Evolutionary conservation across 1,140 invertebrate species (phyloP), one percentile per base, ranked within the genome.

Genomic region (Drosophila pandora): DNA sequence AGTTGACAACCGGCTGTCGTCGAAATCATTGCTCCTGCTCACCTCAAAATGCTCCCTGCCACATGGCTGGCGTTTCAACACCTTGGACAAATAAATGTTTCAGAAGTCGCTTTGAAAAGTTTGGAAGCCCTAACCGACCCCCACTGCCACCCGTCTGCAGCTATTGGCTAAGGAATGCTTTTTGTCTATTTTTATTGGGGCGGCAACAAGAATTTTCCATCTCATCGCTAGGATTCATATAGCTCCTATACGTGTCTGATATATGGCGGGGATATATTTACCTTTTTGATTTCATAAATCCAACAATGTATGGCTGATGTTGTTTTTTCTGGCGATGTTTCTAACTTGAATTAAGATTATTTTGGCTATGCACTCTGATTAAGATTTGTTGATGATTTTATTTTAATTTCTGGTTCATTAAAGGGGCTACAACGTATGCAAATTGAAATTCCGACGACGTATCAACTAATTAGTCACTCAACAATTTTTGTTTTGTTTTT

Each of bases 201-300:
- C 67, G 64, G 60, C 53, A 72, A 63, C 63, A 68, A 61, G 50
- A 64, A 67, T 54, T 75, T 39, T 39, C 32, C 39, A 61, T 65
- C 41, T 43, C 13, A 7, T n/a, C n/a, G 39, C 39, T 13, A 43
- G 41, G 13, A 17, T 50, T 57, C 17, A 17, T 53, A 22, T 17
- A 22, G 1, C 9, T 34, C 43, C 7, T 53, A 53, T 32, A 61
- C 34, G 48, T 70, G 41, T 48, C 21, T 69, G 50, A 69, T 69
- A 68, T 43, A 55, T 67, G 62, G 41, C 17, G 23, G 37, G n/a
- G 62, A 47, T 64, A 75, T 81, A 85, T 88, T 88, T 85, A 85
- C 82, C 82, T 85, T 85, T 84, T 88, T 71, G 82, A 88, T 85
- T 85, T 87, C 71, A 85, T 85, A 88, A 85, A 85, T 87, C 82